Evolutionary conservation across 2,888 invertebrate genomes (phyloP).

Genomic region (Drosophila bunnanda): DNA sequence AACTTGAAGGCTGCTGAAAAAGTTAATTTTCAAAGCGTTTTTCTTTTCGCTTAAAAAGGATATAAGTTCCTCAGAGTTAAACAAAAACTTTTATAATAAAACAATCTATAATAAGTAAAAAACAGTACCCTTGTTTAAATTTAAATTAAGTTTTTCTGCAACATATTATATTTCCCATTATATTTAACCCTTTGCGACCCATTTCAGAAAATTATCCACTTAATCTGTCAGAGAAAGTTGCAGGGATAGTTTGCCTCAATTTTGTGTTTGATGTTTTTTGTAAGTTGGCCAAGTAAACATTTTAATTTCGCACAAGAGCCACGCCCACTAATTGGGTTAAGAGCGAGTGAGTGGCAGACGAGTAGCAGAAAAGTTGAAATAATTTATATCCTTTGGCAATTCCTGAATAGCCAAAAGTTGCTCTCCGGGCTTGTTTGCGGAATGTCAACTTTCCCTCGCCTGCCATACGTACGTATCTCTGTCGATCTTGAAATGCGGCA

Average conservation of each 20-base stretch:
- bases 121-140: background rate
- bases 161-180: conserved; percentile 1
- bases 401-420: conserved; percentile 18
- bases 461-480: conserved; percentile 24
- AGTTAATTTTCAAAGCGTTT: background rate
- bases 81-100: background rate
- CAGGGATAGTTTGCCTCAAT: conserved; percentile 24
- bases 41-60: background rate
- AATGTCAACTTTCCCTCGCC: conserved; percentile 37
- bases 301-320: conserved; percentile 53
- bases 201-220: conserved; percentile 57
- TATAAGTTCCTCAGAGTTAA: background rate
- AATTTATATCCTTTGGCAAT: conserved; percentile 41
- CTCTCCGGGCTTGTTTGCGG: conserved; percentile 35
- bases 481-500: conserved; percentile 52
- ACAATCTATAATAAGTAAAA: background rate
- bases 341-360: conserved; percentile 16
- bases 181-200: conserved; percentile 43
- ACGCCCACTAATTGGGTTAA: conserved; percentile 58
- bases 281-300: conserved; percentile 46
- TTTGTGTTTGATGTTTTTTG: conserved; percentile 3
- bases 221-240: conserved; percentile 50
- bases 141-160: background rate
- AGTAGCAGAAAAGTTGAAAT: conserved; percentile 21
- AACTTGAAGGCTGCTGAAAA: background rate